Base-by-base conservation (phyloP, 2,888 invertebrate genomes). In the Azorinus chamasolen region DNA sequence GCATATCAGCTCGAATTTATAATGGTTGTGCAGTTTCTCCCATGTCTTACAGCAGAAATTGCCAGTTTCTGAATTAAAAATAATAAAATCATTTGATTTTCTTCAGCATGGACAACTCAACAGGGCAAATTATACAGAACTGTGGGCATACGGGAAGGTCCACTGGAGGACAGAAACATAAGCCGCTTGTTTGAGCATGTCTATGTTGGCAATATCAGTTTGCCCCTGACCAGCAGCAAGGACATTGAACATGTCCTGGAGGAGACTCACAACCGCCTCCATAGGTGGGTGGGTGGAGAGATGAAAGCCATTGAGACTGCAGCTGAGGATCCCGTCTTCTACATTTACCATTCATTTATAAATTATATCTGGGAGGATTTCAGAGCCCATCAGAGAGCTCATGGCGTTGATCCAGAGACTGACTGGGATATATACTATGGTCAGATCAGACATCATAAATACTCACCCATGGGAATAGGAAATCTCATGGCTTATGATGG, bases 321-420 rank as follows among this genome's bases (percentile, higher is more conserved):
- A 6, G 83, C 88, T 12, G 86, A 82, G 66, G 90, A 90, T 50
- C 88, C 88, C 0, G 65, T 87, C 14, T 90, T 89, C 72, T 90
- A 85, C 74, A 57, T 88, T 2, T 84, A 87, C 43, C 89, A 89
- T 62, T 74, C 87, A 0, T 88, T 85, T 53, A 81, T 87, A 32
- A 89, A 88, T 69, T 74, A 81, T 54, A 66, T 89, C 16, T 89
- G 87, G 88, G 84, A 85, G 39, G 66, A 84, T 16, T 90, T 88
- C 57, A 70, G 88, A 20, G 58, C 51, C 1, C 73, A 79, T 1
- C 86, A 87, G 59, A 61, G 79, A 25, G 18, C 16, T 14, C 45
- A 61, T 2, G 83, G 83, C 0, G 65, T 86, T 10, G 79, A 88
- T 43, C 86, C 86, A 0, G 71, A 54, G 4, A 77, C 68, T 12